Evolutionary conservation across 2,113 vertebrate species (phyloP), one percentile per base, ranked within the genome.

Genomic region (Thunnus maccoyii): DNA sequence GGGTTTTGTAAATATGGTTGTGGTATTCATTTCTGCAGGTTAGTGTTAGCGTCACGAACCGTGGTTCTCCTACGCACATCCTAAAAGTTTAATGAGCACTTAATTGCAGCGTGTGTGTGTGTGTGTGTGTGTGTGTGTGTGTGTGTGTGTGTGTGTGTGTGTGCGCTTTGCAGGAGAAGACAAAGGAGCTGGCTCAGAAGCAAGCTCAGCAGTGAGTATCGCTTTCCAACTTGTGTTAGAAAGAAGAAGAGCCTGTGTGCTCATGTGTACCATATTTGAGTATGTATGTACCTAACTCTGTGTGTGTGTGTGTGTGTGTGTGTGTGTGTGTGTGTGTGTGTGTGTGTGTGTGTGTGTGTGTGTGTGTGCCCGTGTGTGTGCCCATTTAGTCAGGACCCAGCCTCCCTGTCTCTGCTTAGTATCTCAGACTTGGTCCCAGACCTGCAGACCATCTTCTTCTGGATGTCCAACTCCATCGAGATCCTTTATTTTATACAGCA

Each of bases 391-490:
- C 98, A 97, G 93, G 97, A 99, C 87, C 96, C 97, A 0, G 68
- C 94, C 5, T 84, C 96, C 11, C 86, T 96, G 65, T 96, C 96
- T 85, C 93, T 93, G 72, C 95, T 97, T 71, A 92, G 94, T 87
- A 94, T 99, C 94, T 93, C 96, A 0, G 96, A 97, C 89, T 92
- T 99, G 76, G 92, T 96, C 22, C 97, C 97, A 0, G 97, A 99
- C 86, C 94, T 99, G 79, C 97, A 97, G 93, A 96, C 96, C 84
- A 91, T 99, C 57, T 94, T 99, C 86, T 98, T 99, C 94, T 99
- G 98, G 98, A 99, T 99, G 98, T 96, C 98, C 61, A 99, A 99
- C 12, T 94, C 96, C 88, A 96, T 99, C 0, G 98, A 99, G 94
- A 95, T 99, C 71, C 96, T 99, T 17, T 99, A 98, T 94, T 99